Base-by-base conservation (phyloP, 2,113 vertebrate genomes). In the Centropristis striata region DNA sequence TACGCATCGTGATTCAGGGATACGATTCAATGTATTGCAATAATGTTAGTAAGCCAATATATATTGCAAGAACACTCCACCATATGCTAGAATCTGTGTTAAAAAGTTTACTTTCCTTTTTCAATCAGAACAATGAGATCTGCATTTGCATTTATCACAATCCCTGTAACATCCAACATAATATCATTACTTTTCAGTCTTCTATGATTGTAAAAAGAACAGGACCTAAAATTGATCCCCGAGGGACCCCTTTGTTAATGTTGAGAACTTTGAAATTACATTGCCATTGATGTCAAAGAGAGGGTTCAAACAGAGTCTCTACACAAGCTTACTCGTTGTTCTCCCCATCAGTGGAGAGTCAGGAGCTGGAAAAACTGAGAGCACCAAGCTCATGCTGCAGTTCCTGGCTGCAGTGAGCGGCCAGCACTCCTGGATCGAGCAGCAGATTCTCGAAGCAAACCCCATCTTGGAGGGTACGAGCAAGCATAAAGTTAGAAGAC, bases 291-390 rank as follows among this genome's bases (percentile, higher is more conserved):
- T 39, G 4, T 39, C 37, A 32, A 32, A 32, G 4, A 32, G n/a
- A n/a, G n/a, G n/a, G n/a, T n/a, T n/a, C n/a, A n/a, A n/a, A n/a
- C n/a, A n/a, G n/a, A n/a, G n/a, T n/a, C n/a, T n/a, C n/a, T n/a
- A n/a, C n/a, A n/a, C n/a, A n/a, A n/a, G 32, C 32, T 32, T 32
- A 4, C 4, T 37, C 47, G 15, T 13, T 60, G 6, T 69, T 68
- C 59, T 74, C 12, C 23, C 16, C 76, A 72, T 46, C 90, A 99
- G 98, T 37, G 98, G 98, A 3, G 98, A 99, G 90, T 99, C 98
- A 7, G 98, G 98, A 80, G 96, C 98, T 44, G 98, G 98, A 16
- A 99, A 99, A 94, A 99, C 98, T 0, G 98, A 99, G 92, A 98
- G 95, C 89, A 97, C 97, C 36, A 99, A 99, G 84, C 91, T 99